Evolutionary conservation across 2,888 invertebrate species (phyloP).

Genomic region (Brachyptera risi): DNA sequence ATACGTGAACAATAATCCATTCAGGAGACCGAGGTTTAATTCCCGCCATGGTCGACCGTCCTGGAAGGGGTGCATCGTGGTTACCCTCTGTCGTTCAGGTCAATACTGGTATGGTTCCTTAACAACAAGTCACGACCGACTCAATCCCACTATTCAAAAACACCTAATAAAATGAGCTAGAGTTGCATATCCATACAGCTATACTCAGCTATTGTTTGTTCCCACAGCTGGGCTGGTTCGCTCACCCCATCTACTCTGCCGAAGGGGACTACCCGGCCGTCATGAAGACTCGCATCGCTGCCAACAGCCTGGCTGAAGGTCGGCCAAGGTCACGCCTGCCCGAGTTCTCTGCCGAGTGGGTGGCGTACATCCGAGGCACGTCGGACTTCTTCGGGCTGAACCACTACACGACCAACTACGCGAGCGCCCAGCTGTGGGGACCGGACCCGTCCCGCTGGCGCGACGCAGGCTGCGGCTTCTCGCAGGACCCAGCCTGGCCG

Average conservation of each 20-base stretch:
- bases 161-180: too few species aligned
- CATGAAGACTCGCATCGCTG: constrained; percentile 46
- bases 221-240: constrained; percentile 48
- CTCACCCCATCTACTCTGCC: constrained; percentile 48
- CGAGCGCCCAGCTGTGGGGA: constrained; percentile 32
- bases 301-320: constrained; percentile 46
- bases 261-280: constrained; percentile 51
- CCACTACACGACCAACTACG: constrained; percentile 60
- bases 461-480: constrained; percentile 45
- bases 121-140: too few species aligned
- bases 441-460: constrained; percentile 45
- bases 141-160: too few species aligned
- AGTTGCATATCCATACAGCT: too few species aligned
- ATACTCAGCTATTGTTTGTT: not conserved
- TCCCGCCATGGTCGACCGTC: too few species aligned
- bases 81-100: too few species aligned
- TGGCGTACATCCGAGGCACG: constrained; percentile 54
- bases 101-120: too few species aligned
- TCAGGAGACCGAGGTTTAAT: too few species aligned
- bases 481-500: constrained; percentile 51
- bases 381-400: constrained; percentile 72
- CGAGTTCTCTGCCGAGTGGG: constrained; percentile 50
- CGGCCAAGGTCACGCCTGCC: constrained; percentile 47
- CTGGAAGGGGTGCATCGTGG: too few species aligned
- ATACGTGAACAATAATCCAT: too few species aligned